Percentiles rank a stretch among this genome's conserved stretches.
Evolutionary conservation across 2,113 vertebrate species (phyloP).

Genomic region (Coptodon bakossiorum): DNA sequence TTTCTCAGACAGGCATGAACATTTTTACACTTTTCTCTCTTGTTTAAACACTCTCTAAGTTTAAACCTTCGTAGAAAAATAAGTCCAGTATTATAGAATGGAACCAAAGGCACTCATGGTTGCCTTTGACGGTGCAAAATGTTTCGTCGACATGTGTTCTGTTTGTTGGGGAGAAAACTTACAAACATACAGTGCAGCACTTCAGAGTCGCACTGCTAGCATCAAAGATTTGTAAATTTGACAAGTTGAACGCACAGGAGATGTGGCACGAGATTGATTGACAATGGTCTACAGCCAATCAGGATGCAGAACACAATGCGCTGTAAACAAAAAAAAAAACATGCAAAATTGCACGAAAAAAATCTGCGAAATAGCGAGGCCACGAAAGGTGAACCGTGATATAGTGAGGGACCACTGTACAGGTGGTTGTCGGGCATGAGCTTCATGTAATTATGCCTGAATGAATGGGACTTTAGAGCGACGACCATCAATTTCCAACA

Average conservation of each 20-base stretch:
- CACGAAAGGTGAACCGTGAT: too few relatives aligned
- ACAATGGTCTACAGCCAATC: too few relatives aligned
- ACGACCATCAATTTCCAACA: too few relatives aligned
- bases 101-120: background rate
- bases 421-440: too few relatives aligned
- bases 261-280: background rate
- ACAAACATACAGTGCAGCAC: background rate
- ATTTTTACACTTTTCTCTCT: background rate
- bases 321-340: too few relatives aligned
- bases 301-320: too few relatives aligned
- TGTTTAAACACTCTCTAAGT: background rate
- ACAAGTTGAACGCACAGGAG: background rate
- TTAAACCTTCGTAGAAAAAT: background rate
- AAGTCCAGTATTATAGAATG: background rate
- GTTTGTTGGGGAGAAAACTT: background rate
- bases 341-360: too few relatives aligned
- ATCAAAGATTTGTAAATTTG: background rate
- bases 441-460: too few relatives aligned
- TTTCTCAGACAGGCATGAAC: background rate
- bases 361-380: too few relatives aligned
- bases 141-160: background rate
- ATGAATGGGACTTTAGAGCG: too few relatives aligned
- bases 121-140: too few relatives aligned
- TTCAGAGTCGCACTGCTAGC: background rate
- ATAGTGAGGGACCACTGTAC: too few relatives aligned